Evolutionary conservation across 2,888 invertebrate species (phyloP).

Genomic region (Ellobium chinense): DNA sequence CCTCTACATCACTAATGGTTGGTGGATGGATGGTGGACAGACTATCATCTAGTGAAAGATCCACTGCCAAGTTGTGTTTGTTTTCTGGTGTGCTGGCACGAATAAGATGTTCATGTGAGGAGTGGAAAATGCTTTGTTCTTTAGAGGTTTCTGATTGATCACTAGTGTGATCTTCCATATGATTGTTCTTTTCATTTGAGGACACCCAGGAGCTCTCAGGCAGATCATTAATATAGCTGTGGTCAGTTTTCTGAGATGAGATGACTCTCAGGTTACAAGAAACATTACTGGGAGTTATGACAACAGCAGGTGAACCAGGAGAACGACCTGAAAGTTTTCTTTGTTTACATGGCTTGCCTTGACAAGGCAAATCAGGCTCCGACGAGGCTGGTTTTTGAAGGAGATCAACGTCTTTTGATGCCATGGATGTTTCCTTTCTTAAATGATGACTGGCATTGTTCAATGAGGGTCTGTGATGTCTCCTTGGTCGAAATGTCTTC

Average conservation of each 20-base stretch:
- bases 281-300: too few relatives aligned
- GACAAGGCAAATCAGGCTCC: neutral
- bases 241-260: too few relatives aligned
- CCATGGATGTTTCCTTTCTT: neutral
- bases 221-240: too few relatives aligned
- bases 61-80: neutral
- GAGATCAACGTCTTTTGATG: too few relatives aligned
- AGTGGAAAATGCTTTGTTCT: too few relatives aligned
- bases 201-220: too few relatives aligned
- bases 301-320: neutral
- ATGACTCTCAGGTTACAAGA: too few relatives aligned
- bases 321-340: neutral
- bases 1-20: neutral
- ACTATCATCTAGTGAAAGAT: conserved; percentile 3
- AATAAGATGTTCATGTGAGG: too few relatives aligned
- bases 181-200: too few relatives aligned
- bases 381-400: too few relatives aligned
- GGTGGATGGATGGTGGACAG: conserved; percentile 23
- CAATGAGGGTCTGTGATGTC: neutral
- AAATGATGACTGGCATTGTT: neutral
- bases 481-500: neutral
- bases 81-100: conserved; percentile 31
- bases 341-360: neutral
- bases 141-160: neutral
- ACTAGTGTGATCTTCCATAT: too few relatives aligned